phyloP scores from a whole-genome alignment of 2,797 vertebrate species.

The Centroberyx gerrardi region DNA sequence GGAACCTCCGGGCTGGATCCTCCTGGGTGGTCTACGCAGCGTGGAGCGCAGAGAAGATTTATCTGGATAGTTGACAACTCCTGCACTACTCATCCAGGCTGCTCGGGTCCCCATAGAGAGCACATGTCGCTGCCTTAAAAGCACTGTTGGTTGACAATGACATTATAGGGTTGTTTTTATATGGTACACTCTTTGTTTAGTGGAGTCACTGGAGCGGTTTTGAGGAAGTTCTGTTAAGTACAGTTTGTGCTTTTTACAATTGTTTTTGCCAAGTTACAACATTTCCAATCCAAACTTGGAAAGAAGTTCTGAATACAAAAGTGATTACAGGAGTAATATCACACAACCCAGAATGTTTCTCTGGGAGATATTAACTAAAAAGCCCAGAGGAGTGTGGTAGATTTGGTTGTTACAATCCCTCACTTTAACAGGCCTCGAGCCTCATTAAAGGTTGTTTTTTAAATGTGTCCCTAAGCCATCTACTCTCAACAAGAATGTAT shows the following conservation, averaged over 20 bases:
- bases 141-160: constrained; percentile 61
- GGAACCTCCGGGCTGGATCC: constrained; percentile 64
- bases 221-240: constrained; percentile 18
- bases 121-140: constrained; percentile 60
- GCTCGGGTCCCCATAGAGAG: constrained; percentile 65
- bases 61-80: constrained; percentile 74
- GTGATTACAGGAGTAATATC: constrained; percentile 17
- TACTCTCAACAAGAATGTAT: constrained; percentile 58
- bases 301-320: too few species aligned
- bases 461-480: constrained; percentile 37
- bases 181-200: constrained; percentile 39
- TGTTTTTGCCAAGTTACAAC: constrained; percentile 5
- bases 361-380: constrained; percentile 8
- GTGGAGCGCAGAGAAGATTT: constrained; percentile 66
- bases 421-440: constrained; percentile 40
- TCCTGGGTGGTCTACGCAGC: constrained; percentile 73
- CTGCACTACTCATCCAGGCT: constrained; percentile 64
- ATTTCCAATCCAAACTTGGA: too few species aligned
- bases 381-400: constrained; percentile 31
- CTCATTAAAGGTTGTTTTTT: constrained; percentile 59
- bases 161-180: constrained; percentile 48
- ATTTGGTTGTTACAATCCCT: constrained; percentile 30
- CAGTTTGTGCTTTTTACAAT: constrained; percentile 17
- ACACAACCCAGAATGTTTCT: constrained; percentile 26
- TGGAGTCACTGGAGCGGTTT: constrained; percentile 19